phyloP scores from a whole-genome alignment of 53 echinoderm and acorn worm species.

The Paelopatides confundens region DNA sequence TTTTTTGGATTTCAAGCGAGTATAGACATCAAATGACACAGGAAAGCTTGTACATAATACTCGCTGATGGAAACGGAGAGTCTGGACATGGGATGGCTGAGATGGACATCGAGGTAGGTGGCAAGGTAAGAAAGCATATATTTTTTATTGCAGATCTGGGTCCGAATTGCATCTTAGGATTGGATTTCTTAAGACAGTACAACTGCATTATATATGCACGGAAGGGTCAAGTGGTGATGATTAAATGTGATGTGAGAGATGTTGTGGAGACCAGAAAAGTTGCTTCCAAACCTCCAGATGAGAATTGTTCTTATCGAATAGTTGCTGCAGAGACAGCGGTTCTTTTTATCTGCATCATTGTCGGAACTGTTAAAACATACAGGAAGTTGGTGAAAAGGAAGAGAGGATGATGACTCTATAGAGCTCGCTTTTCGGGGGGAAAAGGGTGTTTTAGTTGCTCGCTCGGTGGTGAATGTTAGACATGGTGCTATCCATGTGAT shows the following conservation, averaged over 20 bases:
- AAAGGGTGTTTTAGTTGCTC: not conserved
- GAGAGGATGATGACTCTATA: not conserved
- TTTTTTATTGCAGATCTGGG: not conserved
- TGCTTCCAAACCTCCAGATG: not conserved
- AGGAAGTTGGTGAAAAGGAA: not conserved
- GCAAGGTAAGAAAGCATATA: not conserved
- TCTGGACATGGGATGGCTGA: not conserved
- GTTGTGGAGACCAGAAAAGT: not conserved
- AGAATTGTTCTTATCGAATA: not conserved
- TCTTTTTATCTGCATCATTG: not conserved
- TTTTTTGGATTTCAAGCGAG: not conserved
- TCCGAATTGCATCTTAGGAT: not conserved
- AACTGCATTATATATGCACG: slow-evolving; percentile 1
- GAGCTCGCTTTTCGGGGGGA: not conserved
- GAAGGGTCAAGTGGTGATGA: not conserved
- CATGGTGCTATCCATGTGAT: not conserved
- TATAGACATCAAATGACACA: not conserved
- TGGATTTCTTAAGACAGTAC: slow-evolving; percentile 4
- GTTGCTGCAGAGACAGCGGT: slow-evolving; percentile 4
- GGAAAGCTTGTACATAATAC: not conserved
- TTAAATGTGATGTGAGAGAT: not conserved
- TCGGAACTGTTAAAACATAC: not conserved
- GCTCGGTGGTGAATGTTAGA: not conserved
- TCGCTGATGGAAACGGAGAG: not conserved
- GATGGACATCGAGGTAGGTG: not conserved